phyloP scores from a whole-genome alignment of 2,888 invertebrate genomes.

The Masnerella sp. region DNA sequence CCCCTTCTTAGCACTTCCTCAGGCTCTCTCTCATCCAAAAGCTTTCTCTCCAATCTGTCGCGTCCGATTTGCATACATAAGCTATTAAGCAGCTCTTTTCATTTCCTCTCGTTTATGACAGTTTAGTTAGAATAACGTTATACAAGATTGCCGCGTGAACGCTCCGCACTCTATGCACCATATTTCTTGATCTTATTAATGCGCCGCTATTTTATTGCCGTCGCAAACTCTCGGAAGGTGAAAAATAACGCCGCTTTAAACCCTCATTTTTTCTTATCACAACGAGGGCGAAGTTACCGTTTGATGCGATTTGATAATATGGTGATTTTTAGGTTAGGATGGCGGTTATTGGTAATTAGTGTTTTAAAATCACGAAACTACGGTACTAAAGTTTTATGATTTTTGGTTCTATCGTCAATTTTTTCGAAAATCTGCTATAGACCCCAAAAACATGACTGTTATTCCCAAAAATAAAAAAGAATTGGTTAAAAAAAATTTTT shows the following conservation, averaged over 20 bases:
- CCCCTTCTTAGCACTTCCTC: slow-evolving; percentile 67
- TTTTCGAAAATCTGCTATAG: no score
- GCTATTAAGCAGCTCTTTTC: slow-evolving; percentile 78
- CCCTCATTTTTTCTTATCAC: slow-evolving; percentile 40
- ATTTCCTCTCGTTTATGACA: slow-evolving; percentile 78
- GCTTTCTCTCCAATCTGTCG: slow-evolving; percentile 76
- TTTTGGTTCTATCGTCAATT: no score
- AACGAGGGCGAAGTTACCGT: slow-evolving; percentile 19
- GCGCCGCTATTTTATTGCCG: slow-evolving; percentile 66
- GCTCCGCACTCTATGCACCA: slow-evolving; percentile 65
- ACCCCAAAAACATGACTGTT: no score
- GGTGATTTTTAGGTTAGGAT: no score
- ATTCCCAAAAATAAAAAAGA: no score
- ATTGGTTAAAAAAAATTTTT: no score
- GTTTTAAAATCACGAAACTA: no score
- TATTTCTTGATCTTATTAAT: slow-evolving; percentile 71
- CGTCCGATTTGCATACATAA: slow-evolving; percentile 77
- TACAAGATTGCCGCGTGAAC: slow-evolving; percentile 76
- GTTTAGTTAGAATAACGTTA: slow-evolving; percentile 77
- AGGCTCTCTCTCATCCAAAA: slow-evolving; percentile 61
- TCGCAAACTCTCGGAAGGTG: slow-evolving; percentile 29
- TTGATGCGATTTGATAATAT: slow-evolving; percentile 9
- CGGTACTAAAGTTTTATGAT: no score
- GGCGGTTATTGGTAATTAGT: no score
- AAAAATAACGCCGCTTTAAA: slow-evolving; percentile 40